These are phyloP conservation scores for Anolis carolinensis DNA, from an alignment of 2,113 vertebrate species.

Conservation along the genomic window DNA sequence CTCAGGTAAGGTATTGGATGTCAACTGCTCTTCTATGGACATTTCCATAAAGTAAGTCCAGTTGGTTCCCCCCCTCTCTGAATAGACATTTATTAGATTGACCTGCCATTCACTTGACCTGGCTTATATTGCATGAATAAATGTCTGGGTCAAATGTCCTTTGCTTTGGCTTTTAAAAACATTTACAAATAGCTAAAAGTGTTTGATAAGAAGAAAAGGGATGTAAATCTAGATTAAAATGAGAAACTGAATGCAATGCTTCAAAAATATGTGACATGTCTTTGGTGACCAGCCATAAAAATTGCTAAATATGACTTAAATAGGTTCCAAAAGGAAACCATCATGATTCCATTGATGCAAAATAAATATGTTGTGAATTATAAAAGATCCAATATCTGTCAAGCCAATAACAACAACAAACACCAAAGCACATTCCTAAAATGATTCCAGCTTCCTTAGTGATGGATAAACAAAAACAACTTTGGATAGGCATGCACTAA, in stretches of 20 bases:
- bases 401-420: conserved; percentile 2
- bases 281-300: background rate
- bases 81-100: background rate
- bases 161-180: conserved; percentile 24
- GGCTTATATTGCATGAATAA: background rate
- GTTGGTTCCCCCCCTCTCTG: background rate
- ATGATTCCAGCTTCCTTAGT: conserved; percentile 2
- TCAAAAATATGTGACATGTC: conserved; percentile 27
- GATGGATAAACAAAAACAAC: background rate
- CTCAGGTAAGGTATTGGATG: background rate
- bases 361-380: conserved; percentile 29
- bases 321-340: conserved; percentile 27
- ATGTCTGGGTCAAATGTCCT: conserved; percentile 7
- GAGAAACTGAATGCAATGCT: background rate
- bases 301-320: conserved; percentile 26
- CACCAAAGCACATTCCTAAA: background rate
- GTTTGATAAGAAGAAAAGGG: background rate
- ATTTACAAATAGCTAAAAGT: background rate
- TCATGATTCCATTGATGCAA: background rate
- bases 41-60: too few species aligned
- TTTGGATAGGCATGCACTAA: background rate
- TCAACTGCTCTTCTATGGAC: background rate
- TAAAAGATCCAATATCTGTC: conserved; percentile 1
- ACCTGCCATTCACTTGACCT: background rate
- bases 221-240: conserved; percentile 31